Base-by-base conservation (phyloP, 53 echinoderm and acorn worm genomes). In the Stichopus horrens region DNA sequence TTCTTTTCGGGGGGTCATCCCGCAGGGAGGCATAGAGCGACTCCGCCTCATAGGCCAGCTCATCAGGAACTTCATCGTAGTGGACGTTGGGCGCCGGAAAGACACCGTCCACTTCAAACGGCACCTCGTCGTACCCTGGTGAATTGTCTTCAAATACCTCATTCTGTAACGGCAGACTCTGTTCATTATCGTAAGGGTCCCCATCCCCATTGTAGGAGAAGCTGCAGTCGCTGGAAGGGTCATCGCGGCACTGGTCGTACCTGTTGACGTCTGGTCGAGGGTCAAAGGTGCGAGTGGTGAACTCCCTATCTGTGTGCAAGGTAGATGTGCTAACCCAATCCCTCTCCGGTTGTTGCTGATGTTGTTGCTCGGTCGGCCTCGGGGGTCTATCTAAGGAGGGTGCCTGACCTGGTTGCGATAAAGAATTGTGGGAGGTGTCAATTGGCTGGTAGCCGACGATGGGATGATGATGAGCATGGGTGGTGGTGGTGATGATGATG, bases 1-100 rank as follows among this genome's bases (percentile, higher is more conserved):
- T 87, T 53, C 87, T 54, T 58, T 87, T 87, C 16, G 87, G 87
- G 9, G 74, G 74, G 20, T 87, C 87, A 11, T 87, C 87, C 37
- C 87, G 7, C 53, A 87, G 75, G 9, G 87, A 87, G 55, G 87
- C 87, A 21, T 87, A 87, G 9, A 87, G 23, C 37, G 71, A 74
- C 74, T 87, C 87, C 18, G 74, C 74, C 23, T 74, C 54, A n/a
- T 87, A 87, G 20, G 55, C 54, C 57, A 74, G 74, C 74, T 87
- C 87, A 6, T 56, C 58, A 2, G 87, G 87, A 5, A 87, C 87
- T 8, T 87, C 87, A 7, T 87, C 87, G 10, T 87, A 87, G 14
- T 75, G 74, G 57, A 74, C 67, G n/a, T 4, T 85, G 20, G 10
- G 8, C 8, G 85, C 66, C 10, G 37, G 85, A 67, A 85, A 85